Evolutionary conservation across 1,140 invertebrate genomes (phyloP), one percentile per base, ranked within the genome.

Genomic region (Papilio aristodemus): DNA sequence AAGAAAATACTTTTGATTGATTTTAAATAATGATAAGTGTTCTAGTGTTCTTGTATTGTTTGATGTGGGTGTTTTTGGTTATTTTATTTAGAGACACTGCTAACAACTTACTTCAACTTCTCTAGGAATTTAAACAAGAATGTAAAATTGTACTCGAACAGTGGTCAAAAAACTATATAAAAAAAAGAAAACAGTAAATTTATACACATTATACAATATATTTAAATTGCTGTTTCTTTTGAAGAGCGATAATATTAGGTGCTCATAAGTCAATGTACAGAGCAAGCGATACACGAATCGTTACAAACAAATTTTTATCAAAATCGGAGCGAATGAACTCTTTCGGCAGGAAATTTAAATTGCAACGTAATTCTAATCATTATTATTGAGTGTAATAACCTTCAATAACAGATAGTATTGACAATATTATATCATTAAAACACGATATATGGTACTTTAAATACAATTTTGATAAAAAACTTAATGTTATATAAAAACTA

Each of bases 321-420:
- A 50, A 46, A 32, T 66, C 63, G 43, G 32, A 50, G 63, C 43
- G 39, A 46, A 66, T 46, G 63, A 66, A 66, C 63, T 66, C 63
- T 46, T 62, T 62, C 25, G 39, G 32, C 63, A 43, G 63, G 63
- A 66, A 50, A 46, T 62, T 66, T 25, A 66, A 66, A 66, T 66
- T 66, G 63, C 63, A 66, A 66, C 32, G 63, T 66, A 66, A 66
- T 66, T 66, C 63, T 66, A 66, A 46, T 66, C 63, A 46, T 27
- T 27, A 32, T 46, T 66, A 25, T n/a, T 50, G 43, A 66, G 63
- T 66, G n/a, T 66, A 66, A 66, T 66, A 66, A 66, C 41, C 63
- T 66, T 64, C n/a, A 64, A 43, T 41, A n/a, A 22, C 19, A 43
- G 22, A 64, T 46, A 64, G 22, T 46, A 25, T 22, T 64, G 7